Percentiles rank a stretch among this genome's conserved stretches.
phyloP scores from a whole-genome alignment of 2,888 invertebrate species.

The Xestia c-nigrum region DNA sequence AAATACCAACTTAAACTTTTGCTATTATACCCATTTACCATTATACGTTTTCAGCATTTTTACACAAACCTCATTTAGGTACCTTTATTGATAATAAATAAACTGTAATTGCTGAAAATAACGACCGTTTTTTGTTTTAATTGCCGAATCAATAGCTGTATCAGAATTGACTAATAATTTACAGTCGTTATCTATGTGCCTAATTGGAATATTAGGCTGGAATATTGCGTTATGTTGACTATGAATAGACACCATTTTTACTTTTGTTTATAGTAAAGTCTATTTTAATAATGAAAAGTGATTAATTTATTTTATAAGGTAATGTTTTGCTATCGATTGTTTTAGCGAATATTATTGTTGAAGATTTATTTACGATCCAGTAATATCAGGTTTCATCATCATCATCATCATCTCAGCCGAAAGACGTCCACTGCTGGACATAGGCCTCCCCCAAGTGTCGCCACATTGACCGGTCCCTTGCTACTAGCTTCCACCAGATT shows the following conservation, averaged over 20 bases:
- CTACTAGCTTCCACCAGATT: too few relatives aligned
- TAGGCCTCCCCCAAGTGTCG: too few relatives aligned
- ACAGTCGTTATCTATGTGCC: neutral
- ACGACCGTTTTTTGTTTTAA: conserved; percentile 43
- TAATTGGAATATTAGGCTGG: conserved; percentile 28
- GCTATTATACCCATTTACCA: conserved; percentile 15
- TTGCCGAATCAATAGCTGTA: conserved; percentile 38
- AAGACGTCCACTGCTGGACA: too few relatives aligned
- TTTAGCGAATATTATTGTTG: neutral
- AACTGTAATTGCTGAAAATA: conserved; percentile 38
- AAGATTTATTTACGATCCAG: neutral
- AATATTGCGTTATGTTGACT: conserved; percentile 9
- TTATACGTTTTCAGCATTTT: conserved; percentile 35
- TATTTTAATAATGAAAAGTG: neutral
- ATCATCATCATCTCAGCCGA: too few relatives aligned
- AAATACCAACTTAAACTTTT: conserved; percentile 17
- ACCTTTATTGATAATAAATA: conserved; percentile 55
- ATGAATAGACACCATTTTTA: neutral
- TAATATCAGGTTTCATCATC: neutral
- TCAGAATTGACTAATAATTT: conserved; percentile 27
- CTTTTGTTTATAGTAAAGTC: neutral
- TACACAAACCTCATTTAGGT: conserved; percentile 27
- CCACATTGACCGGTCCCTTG: too few relatives aligned
- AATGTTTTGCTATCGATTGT: neutral
- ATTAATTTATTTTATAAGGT: neutral